Evolutionary conservation across 2,113 vertebrate genomes (phyloP).

Genomic region (Poicephalus meyeri): DNA sequence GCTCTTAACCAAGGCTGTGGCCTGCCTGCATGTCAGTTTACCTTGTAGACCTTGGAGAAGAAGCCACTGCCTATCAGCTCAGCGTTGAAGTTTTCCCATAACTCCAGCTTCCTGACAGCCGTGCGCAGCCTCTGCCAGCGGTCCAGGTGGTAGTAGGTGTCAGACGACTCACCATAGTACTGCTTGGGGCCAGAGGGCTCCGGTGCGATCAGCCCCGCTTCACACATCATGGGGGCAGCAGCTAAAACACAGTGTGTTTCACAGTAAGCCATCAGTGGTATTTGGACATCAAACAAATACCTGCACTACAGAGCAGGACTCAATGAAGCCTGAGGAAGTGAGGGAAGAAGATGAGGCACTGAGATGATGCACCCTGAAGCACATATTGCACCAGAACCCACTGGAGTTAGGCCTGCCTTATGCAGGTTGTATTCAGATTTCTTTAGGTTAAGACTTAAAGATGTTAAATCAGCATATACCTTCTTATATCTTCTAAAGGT

Average conservation of each 20-base stretch:
- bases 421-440: not conserved
- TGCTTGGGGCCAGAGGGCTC: not conserved
- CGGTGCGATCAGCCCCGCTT: conserved; percentile 1
- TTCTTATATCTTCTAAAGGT: not conserved
- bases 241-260: not conserved
- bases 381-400: not conserved
- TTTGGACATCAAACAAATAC: not conserved
- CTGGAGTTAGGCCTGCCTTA: not conserved
- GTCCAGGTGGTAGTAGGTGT: conserved; percentile 81
- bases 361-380: not conserved
- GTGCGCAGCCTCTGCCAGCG: conserved; percentile 88
- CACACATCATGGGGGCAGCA: conserved; percentile 30
- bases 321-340: not conserved
- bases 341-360: not conserved
- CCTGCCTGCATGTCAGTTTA: conserved; percentile 4
- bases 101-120: conserved; percentile 85
- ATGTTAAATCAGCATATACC: not conserved
- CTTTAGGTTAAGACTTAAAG: not conserved
- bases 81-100: conserved; percentile 86
- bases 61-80: conserved; percentile 87
- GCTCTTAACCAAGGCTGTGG: not conserved
- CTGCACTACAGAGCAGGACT: not conserved
- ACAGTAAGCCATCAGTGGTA: not conserved
- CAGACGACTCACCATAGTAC: conserved; percentile 73
- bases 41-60: conserved; percentile 91